Conservation (phyloP, 2,888 invertebrate species). For the Oscheius onirici region DNA sequence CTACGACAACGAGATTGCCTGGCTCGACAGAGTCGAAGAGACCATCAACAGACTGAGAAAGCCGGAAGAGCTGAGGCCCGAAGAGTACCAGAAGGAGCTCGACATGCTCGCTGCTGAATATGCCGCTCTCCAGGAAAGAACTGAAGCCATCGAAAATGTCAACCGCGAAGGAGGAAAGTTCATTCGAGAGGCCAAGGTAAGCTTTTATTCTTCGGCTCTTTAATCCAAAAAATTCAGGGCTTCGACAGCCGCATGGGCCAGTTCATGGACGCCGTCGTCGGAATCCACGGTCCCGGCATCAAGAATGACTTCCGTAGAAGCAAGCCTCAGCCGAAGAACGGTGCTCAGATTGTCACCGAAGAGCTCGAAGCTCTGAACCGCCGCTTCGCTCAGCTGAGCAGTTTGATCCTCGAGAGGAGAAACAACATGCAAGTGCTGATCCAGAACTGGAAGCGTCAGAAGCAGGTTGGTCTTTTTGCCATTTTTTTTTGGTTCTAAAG, state of each 20-base stretch:
- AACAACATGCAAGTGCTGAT: conserved; percentile 70
- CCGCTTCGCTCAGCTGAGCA: conserved; percentile 71
- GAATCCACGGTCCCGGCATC: conserved; percentile 64
- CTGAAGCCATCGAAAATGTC: conserved; percentile 91
- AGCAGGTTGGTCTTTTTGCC: conserved; percentile 67
- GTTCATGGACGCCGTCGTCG: conserved; percentile 82
- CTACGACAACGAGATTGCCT: conserved; percentile 71
- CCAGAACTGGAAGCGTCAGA: conserved; percentile 71
- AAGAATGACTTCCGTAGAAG: conserved; percentile 60
- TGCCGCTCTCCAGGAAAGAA: conserved; percentile 90
- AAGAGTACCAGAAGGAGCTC: conserved; percentile 70
- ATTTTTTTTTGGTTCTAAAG: background rate
- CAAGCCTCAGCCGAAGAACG: conserved; percentile 69
- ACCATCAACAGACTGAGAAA: conserved; percentile 69
- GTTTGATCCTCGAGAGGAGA: conserved; percentile 70
- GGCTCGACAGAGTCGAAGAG: conserved; percentile 71
- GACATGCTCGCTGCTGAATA: conserved; percentile 79
- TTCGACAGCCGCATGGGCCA: conserved; percentile 86
- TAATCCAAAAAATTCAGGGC: conserved; percentile 77
- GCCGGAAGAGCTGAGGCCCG: conserved; percentile 69
- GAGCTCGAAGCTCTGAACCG: conserved; percentile 71
- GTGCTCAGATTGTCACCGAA: conserved; percentile 66
- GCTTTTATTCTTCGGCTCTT: background rate
- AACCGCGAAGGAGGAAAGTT: conserved; percentile 93
- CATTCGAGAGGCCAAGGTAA: conserved; percentile 96